Conservation (phyloP, 2,113 vertebrate genomes). For the Eudorcas thomsonii region DNA sequence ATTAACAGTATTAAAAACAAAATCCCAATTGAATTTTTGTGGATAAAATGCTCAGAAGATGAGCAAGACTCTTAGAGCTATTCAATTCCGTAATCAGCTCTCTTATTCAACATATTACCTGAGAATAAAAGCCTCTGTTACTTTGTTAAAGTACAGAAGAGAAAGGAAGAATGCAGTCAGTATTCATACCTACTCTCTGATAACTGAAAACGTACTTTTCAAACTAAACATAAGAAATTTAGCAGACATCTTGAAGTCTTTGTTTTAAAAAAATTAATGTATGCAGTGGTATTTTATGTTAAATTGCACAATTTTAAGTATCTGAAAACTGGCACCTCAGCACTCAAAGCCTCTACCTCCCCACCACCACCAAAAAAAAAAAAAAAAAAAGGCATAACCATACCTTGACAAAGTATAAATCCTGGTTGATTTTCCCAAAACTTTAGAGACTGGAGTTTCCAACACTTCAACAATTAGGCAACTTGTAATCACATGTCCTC, state of each 20-base stretch:
- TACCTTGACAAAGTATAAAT: slow-evolving; percentile 40
- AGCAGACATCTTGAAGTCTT: neutral
- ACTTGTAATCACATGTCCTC: slow-evolving; percentile 64
- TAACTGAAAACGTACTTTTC: neutral
- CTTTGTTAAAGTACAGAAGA: neutral
- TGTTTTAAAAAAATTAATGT: neutral
- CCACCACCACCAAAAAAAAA: neutral
- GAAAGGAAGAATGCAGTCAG: neutral
- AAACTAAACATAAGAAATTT: neutral
- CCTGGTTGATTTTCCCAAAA: neutral
- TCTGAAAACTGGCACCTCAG: neutral
- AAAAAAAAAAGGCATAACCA: neutral
- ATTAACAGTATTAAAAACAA: neutral
- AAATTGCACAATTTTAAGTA: neutral
- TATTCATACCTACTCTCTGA: neutral
- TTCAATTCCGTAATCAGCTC: neutral
- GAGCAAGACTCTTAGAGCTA: neutral
- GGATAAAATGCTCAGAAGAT: neutral
- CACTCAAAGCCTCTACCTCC: neutral
- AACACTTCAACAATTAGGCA: slow-evolving; percentile 11
- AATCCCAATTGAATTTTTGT: neutral
- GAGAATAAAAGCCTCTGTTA: neutral
- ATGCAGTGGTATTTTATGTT: neutral
- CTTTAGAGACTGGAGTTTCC: neutral
- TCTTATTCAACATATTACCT: neutral